These are phyloP conservation scores for Stegana nigrithorax DNA, from an alignment of 2,888 invertebrate species.

Conservation along the genomic window DNA sequence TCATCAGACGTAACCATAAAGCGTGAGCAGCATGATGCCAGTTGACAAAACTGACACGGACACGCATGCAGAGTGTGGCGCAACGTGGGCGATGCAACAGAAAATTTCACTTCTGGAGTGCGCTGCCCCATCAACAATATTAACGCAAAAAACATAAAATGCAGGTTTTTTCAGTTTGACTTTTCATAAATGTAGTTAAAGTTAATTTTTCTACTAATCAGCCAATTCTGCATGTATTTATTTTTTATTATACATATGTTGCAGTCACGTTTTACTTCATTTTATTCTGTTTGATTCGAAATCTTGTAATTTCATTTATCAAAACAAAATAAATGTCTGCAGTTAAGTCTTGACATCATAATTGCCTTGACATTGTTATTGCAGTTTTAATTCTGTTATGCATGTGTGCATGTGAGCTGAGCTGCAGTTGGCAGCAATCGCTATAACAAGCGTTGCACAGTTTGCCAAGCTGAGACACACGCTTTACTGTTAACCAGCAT, in stretches of 20 bases:
- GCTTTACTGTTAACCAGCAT: slow-evolving; percentile 46
- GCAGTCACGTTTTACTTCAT: background rate
- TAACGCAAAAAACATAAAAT: too few species aligned
- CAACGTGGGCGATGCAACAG: too few species aligned
- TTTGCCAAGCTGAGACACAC: background rate
- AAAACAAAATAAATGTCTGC: slow-evolving; percentile 48
- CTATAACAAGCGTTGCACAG: slow-evolving; percentile 38
- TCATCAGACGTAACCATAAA: slow-evolving; percentile 17
- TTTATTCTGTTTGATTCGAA: slow-evolving; percentile 37
- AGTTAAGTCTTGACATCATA: slow-evolving; percentile 61
- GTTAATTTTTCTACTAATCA: too few species aligned
- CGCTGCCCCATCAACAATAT: too few species aligned
- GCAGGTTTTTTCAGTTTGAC: background rate
- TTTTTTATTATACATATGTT: too few species aligned
- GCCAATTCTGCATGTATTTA: too few species aligned
- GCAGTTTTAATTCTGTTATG: background rate
- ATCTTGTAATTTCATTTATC: slow-evolving; percentile 51
- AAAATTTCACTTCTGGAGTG: too few species aligned
- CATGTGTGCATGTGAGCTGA: background rate
- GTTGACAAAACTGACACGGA: slow-evolving; percentile 33
- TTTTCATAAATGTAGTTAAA: too few species aligned
- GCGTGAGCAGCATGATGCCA: slow-evolving; percentile 29
- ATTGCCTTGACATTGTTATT: slow-evolving; percentile 48
- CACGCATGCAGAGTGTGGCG: slow-evolving; percentile 22
- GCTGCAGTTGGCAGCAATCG: slow-evolving; percentile 2